Percentiles rank a stretch among this genome's conserved stretches.
These are phyloP conservation scores for Temnothorax curvispinosus DNA, from an alignment of 1,140 invertebrate species.

Conservation along the genomic window DNA sequence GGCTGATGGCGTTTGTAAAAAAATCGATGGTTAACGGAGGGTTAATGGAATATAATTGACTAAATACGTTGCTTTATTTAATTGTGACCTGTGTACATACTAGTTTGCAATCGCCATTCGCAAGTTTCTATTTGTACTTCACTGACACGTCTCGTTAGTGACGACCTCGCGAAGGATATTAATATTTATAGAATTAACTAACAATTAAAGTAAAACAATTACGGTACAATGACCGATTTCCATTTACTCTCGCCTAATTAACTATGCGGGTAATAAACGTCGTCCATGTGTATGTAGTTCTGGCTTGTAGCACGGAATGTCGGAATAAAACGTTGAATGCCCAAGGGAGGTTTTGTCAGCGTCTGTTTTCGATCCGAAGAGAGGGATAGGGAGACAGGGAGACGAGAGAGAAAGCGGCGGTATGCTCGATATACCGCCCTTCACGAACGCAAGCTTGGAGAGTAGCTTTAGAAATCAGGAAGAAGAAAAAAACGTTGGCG, in stretches of 20 bases:
- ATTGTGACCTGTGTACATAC: background rate
- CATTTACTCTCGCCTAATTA: conserved; percentile 22
- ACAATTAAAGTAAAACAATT: conserved; percentile 1
- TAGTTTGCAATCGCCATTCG: background rate
- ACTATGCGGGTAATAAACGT: background rate
- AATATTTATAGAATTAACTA: conserved; percentile 1
- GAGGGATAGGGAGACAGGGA: background rate
- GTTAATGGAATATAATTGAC: background rate
- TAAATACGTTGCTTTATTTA: background rate
- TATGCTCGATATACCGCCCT: conserved; percentile 8
- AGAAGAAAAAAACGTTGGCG: background rate
- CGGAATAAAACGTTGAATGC: conserved; percentile 18
- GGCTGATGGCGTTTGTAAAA: too few species aligned
- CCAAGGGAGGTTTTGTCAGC: conserved; percentile 42
- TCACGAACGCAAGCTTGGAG: background rate
- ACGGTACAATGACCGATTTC: conserved; percentile 2
- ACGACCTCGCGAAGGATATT: background rate
- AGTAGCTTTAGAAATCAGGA: conserved; percentile 5
- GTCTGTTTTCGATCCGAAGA: conserved; percentile 30
- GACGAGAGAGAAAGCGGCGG: background rate
- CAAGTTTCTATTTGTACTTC: background rate
- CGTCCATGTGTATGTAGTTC: background rate
- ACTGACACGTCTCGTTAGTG: background rate
- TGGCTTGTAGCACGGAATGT: conserved; percentile 27
- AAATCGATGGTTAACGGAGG: too few species aligned